These are phyloP conservation scores for Eucera pruinosa DNA, from an alignment of 2,888 invertebrate genomes.

Conservation along the genomic window DNA sequence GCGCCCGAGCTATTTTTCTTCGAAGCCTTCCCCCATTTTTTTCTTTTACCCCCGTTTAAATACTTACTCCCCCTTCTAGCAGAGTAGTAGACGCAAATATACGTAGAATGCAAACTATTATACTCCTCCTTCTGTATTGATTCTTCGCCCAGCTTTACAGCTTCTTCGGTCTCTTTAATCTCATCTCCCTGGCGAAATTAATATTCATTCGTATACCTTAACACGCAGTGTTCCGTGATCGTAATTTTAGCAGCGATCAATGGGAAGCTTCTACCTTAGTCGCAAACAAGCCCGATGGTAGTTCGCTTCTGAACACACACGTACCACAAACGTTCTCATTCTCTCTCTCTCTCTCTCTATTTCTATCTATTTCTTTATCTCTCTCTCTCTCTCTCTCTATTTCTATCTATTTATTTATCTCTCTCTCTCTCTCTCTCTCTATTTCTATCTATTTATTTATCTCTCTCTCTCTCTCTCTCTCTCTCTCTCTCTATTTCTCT, in stretches of 20 bases:
- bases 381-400: too few species aligned
- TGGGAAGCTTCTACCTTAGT: constrained; percentile 56
- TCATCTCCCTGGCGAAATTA: constrained; percentile 13
- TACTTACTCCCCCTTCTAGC: constrained; percentile 2
- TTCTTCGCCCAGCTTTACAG: constrained; percentile 22
- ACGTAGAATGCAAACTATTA: constrained; percentile 7
- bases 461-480: too few species aligned
- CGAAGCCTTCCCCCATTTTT: background rate
- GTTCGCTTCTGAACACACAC: constrained; percentile 4
- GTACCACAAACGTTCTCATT: background rate
- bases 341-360: background rate
- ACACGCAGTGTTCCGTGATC: constrained; percentile 22
- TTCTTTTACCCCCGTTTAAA: background rate
- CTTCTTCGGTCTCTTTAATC: constrained; percentile 1
- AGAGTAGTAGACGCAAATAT: constrained; percentile 4
- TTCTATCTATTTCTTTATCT: too few species aligned
- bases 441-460: too few species aligned
- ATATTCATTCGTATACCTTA: constrained; percentile 32
- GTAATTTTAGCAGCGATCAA: constrained; percentile 63
- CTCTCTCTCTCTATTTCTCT: too few species aligned
- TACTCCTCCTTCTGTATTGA: constrained; percentile 25
- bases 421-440: too few species aligned
- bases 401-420: too few species aligned
- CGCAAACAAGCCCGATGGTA: constrained; percentile 10
- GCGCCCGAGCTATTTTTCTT: constrained; percentile 12